phyloP scores from a whole-genome alignment of 1,140 invertebrate species.

The Apis florea region DNA sequence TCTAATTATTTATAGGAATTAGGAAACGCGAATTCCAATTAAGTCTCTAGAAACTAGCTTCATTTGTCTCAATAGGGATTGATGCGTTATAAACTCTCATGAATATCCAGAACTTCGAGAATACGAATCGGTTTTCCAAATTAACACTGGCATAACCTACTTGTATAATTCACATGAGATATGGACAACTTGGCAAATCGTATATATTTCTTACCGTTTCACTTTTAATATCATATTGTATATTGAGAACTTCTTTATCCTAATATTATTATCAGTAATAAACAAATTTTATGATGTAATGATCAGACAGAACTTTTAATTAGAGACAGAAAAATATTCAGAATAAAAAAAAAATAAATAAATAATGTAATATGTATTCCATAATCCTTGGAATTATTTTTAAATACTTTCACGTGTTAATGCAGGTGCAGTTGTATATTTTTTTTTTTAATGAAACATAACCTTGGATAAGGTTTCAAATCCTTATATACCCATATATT shows the following conservation, averaged over 20 bases:
- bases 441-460: no score
- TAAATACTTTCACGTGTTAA: no score
- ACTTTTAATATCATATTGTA: not conserved
- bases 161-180: not conserved
- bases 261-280: not conserved
- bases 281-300: no score
- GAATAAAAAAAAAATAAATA: no score
- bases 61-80: not conserved
- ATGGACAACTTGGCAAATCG: not conserved
- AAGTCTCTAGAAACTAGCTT: not conserved
- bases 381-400: no score
- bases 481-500: no score
- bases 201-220: not conserved
- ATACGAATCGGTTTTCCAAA: conserved; percentile 15
- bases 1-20: conserved; percentile 7
- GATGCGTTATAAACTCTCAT: not conserved
- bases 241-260: not conserved
- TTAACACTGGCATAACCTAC: not conserved
- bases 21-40: conserved; percentile 9
- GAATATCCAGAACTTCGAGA: not conserved
- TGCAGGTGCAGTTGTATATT: no score
- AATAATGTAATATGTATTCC: no score
- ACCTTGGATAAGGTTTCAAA: no score
- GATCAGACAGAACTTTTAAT: no score
- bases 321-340: no score